phyloP scores from a whole-genome alignment of 2,888 invertebrate species.

The Siphlonurus alternatus region DNA sequence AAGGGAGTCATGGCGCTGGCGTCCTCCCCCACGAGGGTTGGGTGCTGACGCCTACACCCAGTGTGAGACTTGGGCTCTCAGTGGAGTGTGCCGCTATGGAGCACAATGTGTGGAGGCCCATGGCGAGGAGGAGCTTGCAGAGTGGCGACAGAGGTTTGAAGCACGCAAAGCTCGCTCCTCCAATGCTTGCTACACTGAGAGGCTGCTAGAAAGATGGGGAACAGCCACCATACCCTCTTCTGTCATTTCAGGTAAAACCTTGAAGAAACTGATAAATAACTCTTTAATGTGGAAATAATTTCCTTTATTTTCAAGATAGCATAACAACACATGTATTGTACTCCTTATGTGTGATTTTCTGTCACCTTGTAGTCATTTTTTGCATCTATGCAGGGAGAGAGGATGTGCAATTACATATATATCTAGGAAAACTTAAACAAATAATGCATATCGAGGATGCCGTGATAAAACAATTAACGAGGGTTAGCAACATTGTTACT shows the following conservation, averaged over 20 bases:
- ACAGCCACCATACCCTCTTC: slow-evolving; percentile 15
- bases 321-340: too few species aligned
- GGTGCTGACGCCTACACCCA: slow-evolving; percentile 43
- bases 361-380: too few species aligned
- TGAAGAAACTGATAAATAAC: slow-evolving; percentile 10
- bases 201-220: slow-evolving; percentile 37
- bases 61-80: slow-evolving; percentile 36
- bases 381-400: too few species aligned
- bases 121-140: slow-evolving; percentile 47
- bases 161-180: slow-evolving; percentile 34
- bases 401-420: too few species aligned
- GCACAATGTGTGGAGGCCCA: slow-evolving; percentile 59
- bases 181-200: slow-evolving; percentile 44
- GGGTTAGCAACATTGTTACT: too few species aligned
- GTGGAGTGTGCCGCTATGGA: slow-evolving; percentile 44
- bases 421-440: too few species aligned
- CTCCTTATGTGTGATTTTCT: too few species aligned
- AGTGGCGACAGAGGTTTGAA: slow-evolving; percentile 51
- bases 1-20: slow-evolving; percentile 25
- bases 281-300: slow-evolving; percentile 7
- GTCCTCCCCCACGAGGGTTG: slow-evolving; percentile 50
- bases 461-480: too few species aligned
- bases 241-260: slow-evolving; percentile 2
- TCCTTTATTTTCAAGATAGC: background rate
- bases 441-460: too few species aligned